Base-by-base conservation (phyloP, 2,113 vertebrate genomes). In the Acanthisitta chloris region DNA sequence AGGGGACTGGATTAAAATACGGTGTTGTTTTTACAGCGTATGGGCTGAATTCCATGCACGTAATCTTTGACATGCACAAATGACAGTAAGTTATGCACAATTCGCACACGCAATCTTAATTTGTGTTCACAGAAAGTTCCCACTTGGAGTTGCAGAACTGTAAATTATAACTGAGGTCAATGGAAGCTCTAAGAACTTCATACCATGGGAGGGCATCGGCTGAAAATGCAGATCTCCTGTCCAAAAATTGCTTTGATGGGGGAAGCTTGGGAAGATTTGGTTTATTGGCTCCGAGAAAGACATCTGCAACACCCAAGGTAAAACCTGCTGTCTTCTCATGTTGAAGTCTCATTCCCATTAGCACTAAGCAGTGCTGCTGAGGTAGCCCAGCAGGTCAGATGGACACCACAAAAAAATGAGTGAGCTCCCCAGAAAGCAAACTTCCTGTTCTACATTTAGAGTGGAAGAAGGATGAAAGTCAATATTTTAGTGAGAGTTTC, bases 81-180 rank as follows among this genome's bases (percentile, higher is more conserved):
- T 88, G 84, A 90, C 61, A 85, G 40, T 74, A 85, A 93, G 40
- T 94, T 92, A 94, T 88, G 70, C 81, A 87, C 34, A 40, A 9
- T 80, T 93, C 67, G 69, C 25, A 79, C n/a, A 42, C 21, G 31
- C 1, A 0, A 87, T 93, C 78, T 91, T 90, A 79, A 88, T 93
- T 85, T 90, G 36, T 79, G 23, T 45, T 89, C 86, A 43, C 3
- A 57, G 54, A 64, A 82, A 72, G 43, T 76, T 91, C 52, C 54
- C 36, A 79, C 40, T 19, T 20, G 21, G 46, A 81, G 52, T 4
- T 64, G 52, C 26, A 61, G 69, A 87, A 52, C 24, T 31, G 40
- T 29, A 90, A 72, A 92, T 72, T 67, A 14, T 55, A 91, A 57
- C 33, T 31, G 40, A 87, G 66, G 87, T 40, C 48, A 93, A 17